phyloP scores from a whole-genome alignment of 2,888 invertebrate genomes.

The Sycophila texana region DNA sequence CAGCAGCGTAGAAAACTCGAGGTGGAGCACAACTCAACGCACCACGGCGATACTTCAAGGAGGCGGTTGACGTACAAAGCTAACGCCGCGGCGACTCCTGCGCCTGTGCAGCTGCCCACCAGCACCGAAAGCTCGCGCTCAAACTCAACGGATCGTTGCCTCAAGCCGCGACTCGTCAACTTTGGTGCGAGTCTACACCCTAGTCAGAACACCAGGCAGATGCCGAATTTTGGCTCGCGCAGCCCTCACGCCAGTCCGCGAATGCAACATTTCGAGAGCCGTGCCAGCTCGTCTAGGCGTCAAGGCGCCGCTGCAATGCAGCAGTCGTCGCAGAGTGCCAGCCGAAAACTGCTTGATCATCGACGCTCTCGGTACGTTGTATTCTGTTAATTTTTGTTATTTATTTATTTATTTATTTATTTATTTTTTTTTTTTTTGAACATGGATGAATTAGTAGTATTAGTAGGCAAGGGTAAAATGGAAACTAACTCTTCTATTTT shows the following conservation, averaged over 20 bases:
- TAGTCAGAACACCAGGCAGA: slow-evolving; percentile 71
- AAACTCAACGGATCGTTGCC: slow-evolving; percentile 71
- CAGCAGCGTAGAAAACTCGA: slow-evolving; percentile 66
- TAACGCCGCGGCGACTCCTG: background rate
- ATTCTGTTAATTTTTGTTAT: too few relatives aligned
- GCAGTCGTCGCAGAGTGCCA: slow-evolving; percentile 51
- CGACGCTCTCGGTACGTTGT: slow-evolving; percentile 63
- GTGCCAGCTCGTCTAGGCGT: slow-evolving; percentile 54
- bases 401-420: too few relatives aligned
- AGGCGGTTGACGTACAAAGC: slow-evolving; percentile 12
- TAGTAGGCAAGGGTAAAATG: too few relatives aligned
- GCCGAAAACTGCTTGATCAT: slow-evolving; percentile 70
- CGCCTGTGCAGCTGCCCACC: slow-evolving; percentile 50
- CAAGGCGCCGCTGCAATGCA: slow-evolving; percentile 55
- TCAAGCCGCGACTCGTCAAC: slow-evolving; percentile 65
- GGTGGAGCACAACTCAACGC: background rate
- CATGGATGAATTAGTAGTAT: too few relatives aligned
- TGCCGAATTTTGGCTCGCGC: slow-evolving; percentile 72
- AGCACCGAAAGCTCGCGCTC: slow-evolving; percentile 72
- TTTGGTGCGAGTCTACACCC: slow-evolving; percentile 72
- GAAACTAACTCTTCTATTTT: too few relatives aligned
- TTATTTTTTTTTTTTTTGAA: too few relatives aligned
- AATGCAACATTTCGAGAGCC: slow-evolving; percentile 71
- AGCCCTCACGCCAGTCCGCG: slow-evolving; percentile 72
- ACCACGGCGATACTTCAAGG: background rate